Evolutionary conservation across 2,113 vertebrate species (phyloP), one percentile per base, ranked within the genome.

Genomic region (Malurus cyaneus): DNA sequence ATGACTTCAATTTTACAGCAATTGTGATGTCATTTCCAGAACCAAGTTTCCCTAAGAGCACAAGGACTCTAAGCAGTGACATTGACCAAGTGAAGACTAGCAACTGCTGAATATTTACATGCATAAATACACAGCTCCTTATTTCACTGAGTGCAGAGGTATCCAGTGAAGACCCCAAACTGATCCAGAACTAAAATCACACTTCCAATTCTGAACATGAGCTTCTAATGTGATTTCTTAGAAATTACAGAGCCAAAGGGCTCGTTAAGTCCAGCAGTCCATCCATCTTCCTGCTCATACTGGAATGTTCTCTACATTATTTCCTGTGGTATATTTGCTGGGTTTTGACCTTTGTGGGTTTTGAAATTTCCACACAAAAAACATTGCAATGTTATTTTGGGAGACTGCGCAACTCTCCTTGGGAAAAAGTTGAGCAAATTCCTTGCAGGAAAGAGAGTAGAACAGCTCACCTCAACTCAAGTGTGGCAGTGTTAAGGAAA

Each of bases 371-470:
- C 39, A 71, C 3, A 14, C 25, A 83, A 73, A 73, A 39, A 34
- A 24, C 1, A 61, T 29, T 2, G 3, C 16, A 46, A 18, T 5
- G n/a, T 42, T 73, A 28, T 49, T 77, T 9, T 59, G 29, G 12
- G 8, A 80, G 8, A 59, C 14, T 46, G 19, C 15, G 59, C n/a
- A 19, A 28, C 70, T 89, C 39, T 88, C 17, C 32, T 89, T 62
- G 61, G 41, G 34, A 95, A 96, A 95, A 28, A 47, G 14, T 5
- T 76, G 42, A 94, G 71, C 11, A 72, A 85, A 24, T 52, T 72
- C 72, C 53, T 96, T 92, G 31, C 9, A 62, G 20, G 7, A 80
- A 92, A 88, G 24, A 80, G 57, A 71, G 46, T 18, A 53, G 31
- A 89, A 42, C 67, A 61, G 17, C 60, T 79, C 57, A 28, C 18